Evolutionary conservation across 2,797 vertebrate species (phyloP).

Genomic region (Martes flavigula): DNA sequence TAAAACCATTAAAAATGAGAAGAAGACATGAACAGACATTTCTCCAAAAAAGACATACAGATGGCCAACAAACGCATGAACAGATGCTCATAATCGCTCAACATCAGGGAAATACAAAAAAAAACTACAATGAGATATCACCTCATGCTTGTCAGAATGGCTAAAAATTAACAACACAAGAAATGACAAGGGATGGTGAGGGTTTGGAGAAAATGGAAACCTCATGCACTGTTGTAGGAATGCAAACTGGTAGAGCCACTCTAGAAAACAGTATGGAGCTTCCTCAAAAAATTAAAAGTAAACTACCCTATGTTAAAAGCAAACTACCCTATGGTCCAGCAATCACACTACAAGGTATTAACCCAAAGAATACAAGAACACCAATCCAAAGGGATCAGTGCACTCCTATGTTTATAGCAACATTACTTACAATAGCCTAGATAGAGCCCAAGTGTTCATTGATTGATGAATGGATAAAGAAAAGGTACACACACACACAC

Average conservation of each 20-base stretch:
- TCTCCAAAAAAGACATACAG: too few relatives aligned
- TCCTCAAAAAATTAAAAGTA: neutral
- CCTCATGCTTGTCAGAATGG: neutral
- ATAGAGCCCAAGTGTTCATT: neutral
- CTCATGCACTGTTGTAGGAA: neutral
- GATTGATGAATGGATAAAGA: neutral
- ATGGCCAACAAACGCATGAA: neutral
- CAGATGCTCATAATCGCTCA: neutral
- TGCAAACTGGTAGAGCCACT: neutral
- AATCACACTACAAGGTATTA: neutral
- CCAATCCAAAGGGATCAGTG: neutral
- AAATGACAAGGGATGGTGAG: neutral
- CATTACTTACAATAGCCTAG: neutral
- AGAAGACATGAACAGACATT: too few relatives aligned
- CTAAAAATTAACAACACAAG: neutral
- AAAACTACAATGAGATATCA: neutral
- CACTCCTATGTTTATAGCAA: neutral
- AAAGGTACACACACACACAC: too few relatives aligned
- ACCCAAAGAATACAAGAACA: neutral
- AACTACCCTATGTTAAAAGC: neutral
- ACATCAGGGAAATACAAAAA: neutral
- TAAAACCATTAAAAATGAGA: too few relatives aligned
- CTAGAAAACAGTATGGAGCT: neutral
- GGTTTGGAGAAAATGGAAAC: neutral
- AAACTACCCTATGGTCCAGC: neutral